These are phyloP conservation scores for Pteromalus puparum DNA, from an alignment of 1,140 invertebrate species.

Conservation along the genomic window DNA sequence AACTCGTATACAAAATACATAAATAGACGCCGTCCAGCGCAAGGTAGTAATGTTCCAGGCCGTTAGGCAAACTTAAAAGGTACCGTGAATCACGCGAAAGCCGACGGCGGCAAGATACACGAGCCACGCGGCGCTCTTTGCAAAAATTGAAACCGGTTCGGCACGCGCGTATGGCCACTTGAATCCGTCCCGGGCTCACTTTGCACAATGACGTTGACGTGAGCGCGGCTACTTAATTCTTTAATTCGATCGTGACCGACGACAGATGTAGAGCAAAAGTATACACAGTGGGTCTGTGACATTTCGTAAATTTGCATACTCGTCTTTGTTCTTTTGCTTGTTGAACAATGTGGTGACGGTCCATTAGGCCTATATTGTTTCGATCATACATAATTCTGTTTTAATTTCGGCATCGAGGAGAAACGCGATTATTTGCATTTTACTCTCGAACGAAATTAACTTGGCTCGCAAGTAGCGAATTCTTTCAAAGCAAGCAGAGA, in stretches of 20 bases:
- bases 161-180: slow-evolving; percentile 59
- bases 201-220: slow-evolving; percentile 51
- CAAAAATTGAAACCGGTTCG: slow-evolving; percentile 63
- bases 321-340: not conserved
- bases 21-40: not conserved
- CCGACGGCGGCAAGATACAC: slow-evolving; percentile 42
- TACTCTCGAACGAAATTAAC: too few relatives aligned
- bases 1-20: not conserved
- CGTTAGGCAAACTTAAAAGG: slow-evolving; percentile 65
- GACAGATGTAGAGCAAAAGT: not conserved
- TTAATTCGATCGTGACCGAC: not conserved
- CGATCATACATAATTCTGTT: too few relatives aligned
- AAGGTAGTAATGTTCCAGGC: slow-evolving; percentile 69
- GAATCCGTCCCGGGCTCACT: slow-evolving; percentile 52
- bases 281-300: not conserved
- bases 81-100: slow-evolving; percentile 68
- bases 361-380: too few relatives aligned
- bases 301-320: not conserved
- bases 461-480: too few relatives aligned
- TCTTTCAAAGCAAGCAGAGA: slow-evolving; percentile 10
- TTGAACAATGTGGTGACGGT: too few relatives aligned
- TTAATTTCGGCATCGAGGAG: too few relatives aligned
- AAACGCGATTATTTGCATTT: too few relatives aligned
- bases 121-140: slow-evolving; percentile 46
- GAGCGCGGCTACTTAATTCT: slow-evolving; percentile 19